Conservation (phyloP, 2,113 vertebrate genomes). For the Coregonus clupeaformis region DNA sequence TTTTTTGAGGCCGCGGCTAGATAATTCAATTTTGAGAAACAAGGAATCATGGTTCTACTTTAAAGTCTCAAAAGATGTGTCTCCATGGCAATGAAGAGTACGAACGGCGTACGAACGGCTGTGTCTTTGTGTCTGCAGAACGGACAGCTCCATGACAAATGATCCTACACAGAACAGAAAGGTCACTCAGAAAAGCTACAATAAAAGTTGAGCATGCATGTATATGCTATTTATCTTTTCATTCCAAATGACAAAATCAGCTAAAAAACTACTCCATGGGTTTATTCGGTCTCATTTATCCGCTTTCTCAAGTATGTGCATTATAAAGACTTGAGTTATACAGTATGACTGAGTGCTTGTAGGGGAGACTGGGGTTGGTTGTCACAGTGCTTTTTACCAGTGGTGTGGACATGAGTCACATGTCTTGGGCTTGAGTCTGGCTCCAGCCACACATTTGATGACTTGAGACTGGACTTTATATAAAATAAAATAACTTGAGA, state of each 20-base stretch:
- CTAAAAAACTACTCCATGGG: slow-evolving; percentile 3
- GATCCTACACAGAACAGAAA: slow-evolving; percentile 51
- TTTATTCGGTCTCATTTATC: slow-evolving; percentile 7
- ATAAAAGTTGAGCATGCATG: slow-evolving; percentile 70
- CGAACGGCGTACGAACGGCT: slow-evolving; percentile 44
- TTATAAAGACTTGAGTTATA: not conserved
- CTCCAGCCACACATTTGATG: no score
- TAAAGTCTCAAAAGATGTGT: slow-evolving; percentile 8
- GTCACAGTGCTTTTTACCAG: not conserved
- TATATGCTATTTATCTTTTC: slow-evolving; percentile 59
- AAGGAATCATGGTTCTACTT: slow-evolving; percentile 25
- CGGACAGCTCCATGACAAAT: slow-evolving; percentile 58
- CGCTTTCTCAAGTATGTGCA: slow-evolving; percentile 1
- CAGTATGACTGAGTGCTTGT: not conserved
- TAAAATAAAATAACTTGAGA: no score
- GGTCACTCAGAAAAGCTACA: slow-evolving; percentile 65
- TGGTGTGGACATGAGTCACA: no score
- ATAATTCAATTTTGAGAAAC: slow-evolving; percentile 17
- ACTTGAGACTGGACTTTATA: no score
- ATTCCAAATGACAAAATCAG: slow-evolving; percentile 32
- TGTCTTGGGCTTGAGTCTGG: no score
- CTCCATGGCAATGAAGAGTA: slow-evolving; percentile 35
- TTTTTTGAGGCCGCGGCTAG: slow-evolving; percentile 3
- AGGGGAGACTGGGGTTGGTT: not conserved
- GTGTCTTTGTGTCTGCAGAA: slow-evolving; percentile 45